A percentile compares a stretch with the other conserved stretches of the same genome.
Conservation (phyloP, 2,797 vertebrate genomes). For the Helostoma temminkii region DNA sequence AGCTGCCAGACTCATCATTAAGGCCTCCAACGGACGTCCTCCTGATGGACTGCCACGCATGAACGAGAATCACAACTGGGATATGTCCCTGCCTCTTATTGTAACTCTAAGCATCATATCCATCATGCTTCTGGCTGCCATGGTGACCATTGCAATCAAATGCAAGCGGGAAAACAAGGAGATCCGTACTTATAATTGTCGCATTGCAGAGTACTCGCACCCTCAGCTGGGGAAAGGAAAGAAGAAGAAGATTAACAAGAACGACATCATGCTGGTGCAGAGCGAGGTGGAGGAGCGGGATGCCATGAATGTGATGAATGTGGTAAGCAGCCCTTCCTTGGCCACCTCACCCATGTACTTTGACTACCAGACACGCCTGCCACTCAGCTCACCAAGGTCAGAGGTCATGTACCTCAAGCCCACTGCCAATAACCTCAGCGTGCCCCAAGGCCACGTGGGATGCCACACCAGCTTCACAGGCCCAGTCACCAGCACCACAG, state of each 20-base stretch:
- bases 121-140: slow-evolving; percentile 96
- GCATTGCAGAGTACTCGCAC: slow-evolving; percentile 98
- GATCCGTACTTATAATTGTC: slow-evolving; percentile 99
- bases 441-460: slow-evolving; percentile 97
- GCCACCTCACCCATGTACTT: slow-evolving; percentile 99
- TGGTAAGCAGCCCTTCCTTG: slow-evolving; percentile 99
- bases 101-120: slow-evolving; percentile 98
- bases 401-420: slow-evolving; percentile 99
- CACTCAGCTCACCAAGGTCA: slow-evolving; percentile 98
- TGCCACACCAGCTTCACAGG: slow-evolving; percentile 99
- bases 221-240: slow-evolving; percentile 95
- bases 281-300: slow-evolving; percentile 99
- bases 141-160: slow-evolving; percentile 98
- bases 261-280: slow-evolving; percentile 99
- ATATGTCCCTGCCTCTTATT: slow-evolving; percentile 96
- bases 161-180: slow-evolving; percentile 99
- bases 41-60: slow-evolving; percentile 93
- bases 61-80: slow-evolving; percentile 95
- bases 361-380: slow-evolving; percentile 99
- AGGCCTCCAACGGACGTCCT: slow-evolving; percentile 91
- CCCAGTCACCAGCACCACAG: slow-evolving; percentile 95
- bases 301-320: slow-evolving; percentile 99
- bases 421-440: slow-evolving; percentile 98
- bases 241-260: slow-evolving; percentile 99
- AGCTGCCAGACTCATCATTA: slow-evolving; percentile 93